Conservation (phyloP, 2,113 vertebrate species). For the Calidris pygmaea region DNA sequence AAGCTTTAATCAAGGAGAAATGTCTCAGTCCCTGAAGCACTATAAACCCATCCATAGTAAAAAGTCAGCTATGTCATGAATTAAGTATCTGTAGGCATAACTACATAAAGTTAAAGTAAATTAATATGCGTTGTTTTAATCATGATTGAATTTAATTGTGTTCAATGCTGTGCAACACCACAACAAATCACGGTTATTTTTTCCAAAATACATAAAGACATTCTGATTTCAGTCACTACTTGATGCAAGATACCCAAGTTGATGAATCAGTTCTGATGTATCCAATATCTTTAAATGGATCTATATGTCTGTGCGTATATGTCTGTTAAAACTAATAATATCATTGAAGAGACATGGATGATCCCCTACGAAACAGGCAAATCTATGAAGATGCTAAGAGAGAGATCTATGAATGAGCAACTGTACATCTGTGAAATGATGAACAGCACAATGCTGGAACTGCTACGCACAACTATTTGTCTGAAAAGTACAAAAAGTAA, state of each 20-base stretch:
- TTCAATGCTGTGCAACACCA: neutral
- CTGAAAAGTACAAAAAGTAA: neutral
- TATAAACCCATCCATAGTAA: neutral
- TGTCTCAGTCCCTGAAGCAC: neutral
- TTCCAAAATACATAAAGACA: neutral
- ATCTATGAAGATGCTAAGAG: neutral
- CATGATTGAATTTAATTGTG: neutral
- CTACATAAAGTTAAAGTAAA: neutral
- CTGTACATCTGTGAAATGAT: neutral
- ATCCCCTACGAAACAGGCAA: neutral
- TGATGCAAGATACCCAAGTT: neutral
- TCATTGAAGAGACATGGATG: neutral
- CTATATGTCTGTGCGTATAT: neutral
- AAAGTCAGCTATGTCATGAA: neutral
- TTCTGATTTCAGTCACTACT: neutral
- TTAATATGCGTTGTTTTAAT: neutral
- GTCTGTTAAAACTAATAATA: neutral
- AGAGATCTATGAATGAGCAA: neutral
- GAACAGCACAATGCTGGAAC: neutral
- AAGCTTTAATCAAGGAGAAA: constrained; percentile 15
- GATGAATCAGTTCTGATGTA: neutral
- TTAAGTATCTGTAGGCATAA: neutral
- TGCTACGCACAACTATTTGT: neutral
- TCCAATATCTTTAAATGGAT: neutral
- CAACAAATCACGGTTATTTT: neutral